Evolutionary conservation across 2,888 invertebrate species (phyloP), one percentile per base, ranked within the genome.

Genomic region (Helicoverpa assulta): DNA sequence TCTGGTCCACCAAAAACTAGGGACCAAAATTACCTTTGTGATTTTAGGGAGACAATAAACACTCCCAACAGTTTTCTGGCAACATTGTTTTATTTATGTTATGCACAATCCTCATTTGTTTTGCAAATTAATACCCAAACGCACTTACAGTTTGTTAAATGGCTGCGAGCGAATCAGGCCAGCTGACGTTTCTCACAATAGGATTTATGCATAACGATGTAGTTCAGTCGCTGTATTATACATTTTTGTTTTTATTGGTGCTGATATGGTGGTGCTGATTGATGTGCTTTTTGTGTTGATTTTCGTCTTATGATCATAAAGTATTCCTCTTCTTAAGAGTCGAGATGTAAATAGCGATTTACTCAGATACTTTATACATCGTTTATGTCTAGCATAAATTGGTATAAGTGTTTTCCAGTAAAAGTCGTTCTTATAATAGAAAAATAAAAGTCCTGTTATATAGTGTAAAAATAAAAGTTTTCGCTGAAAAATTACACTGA

Each of bases 121-220:
- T 92, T 94, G 92, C 92, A 93, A 94, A 94, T 94, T 92, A 92
- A 93, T 91, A 89, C 91, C 85, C 78, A 78, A 87, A 89, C 90
- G 87, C 90, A 92, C 88, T 92, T 91, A 89, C 89, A 89, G 88
- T 90, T 89, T 88, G 87, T 87, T 88, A 90, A 91, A 89, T 88
- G 89, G 86, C 86, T 88, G 88, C 86, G 89, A 90, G 87, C 86
- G 88, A 86, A 77, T 81, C 82, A 84, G 78, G 68, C 64, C 92
- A 92, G 89, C 90, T 92, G 92, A 86, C 87, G 83, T 76, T 85
- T 90, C 88, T 85, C 91, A 87, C 81, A 83, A 81, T 83, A 80
- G 81, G 86, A 83, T 85, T 86, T 84, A 84, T 82, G 81, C 78
- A 84, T 77, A 74, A 75, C 79, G 74, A 78, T 80, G 84, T 84